Evolutionary conservation across 2,113 vertebrate species (phyloP).

Genomic region (Calypte anna): DNA sequence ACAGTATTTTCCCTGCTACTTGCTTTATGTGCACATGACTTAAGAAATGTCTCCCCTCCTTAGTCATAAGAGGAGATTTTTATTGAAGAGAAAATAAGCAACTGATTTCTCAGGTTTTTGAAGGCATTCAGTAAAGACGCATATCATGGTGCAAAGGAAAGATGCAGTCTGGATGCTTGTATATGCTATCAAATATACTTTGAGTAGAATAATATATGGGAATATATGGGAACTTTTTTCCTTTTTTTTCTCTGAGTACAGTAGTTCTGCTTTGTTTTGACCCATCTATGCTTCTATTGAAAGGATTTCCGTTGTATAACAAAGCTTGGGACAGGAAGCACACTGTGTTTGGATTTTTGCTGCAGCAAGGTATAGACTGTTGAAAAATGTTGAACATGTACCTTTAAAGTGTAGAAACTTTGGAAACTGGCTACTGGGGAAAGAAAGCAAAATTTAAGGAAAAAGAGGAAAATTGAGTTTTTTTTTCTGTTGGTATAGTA

Average conservation of each 20-base stretch:
- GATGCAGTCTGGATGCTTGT: background rate
- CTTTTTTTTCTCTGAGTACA: background rate
- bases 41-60: background rate
- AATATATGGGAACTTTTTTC: background rate
- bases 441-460: background rate
- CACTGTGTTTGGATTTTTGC: conserved; percentile 30
- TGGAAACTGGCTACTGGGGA: background rate
- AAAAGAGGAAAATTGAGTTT: background rate
- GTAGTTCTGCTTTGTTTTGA: conserved; percentile 16
- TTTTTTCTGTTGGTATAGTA: background rate
- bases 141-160: fast-evolving
- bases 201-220: background rate
- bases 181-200: background rate
- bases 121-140: background rate
- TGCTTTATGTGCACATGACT: background rate
- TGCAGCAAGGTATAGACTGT: background rate
- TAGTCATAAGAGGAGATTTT: background rate
- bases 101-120: background rate
- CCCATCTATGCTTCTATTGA: background rate
- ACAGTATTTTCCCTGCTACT: background rate
- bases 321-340: conserved; percentile 57
- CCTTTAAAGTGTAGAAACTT: background rate
- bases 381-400: background rate
- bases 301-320: conserved; percentile 61
- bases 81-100: background rate